Evolutionary conservation across 2,888 invertebrate species (phyloP), one percentile per base, ranked within the genome.

Genomic region (Spialia ferax): DNA sequence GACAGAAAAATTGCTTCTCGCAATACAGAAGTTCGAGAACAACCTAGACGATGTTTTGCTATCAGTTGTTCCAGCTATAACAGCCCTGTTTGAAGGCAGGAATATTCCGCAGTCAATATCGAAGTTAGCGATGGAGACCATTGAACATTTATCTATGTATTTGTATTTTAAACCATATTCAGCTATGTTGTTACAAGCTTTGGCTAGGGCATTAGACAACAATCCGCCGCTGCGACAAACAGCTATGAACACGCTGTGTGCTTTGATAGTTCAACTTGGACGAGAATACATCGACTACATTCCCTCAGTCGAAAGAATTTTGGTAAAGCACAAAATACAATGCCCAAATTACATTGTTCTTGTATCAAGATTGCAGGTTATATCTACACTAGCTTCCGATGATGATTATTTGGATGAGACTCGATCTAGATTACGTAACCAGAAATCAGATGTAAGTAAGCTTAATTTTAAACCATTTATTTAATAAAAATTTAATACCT

Each of bases 21-120:
- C 99, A 0, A 93, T 99, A 55, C 97, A 98, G 81, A 97, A 98
- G 85, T 99, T 99, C 82, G 98, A 99, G 65, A 97, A 97, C 75
- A 99, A 98, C 86, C 94, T 99, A 64, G 99, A 99, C 77, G 99
- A 99, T 83, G 99, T 99, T 82, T 94, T 99, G 70, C 97, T 99
- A 78, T 94, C 99, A 55, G 95, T 99, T 68, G 95, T 99, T 52
- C 99, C 99, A 0, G 99, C 99, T 0, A 97, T 99, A 64, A 98
- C 99, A 0, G 96, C 96, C 72, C 91, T 99, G 15, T 98, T 99
- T 82, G 98, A 99, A 78, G 96, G 97, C 0, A 94, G 96, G 2
- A 98, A 98, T 79, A 96, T 97, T 75, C 97, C 98, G 0, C 91
- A 96, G 15, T 92, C 95, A 15, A 97, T 98, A 75, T 96, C 96